Evolutionary conservation across 2,113 vertebrate genomes (phyloP), one percentile per base, ranked within the genome.

Genomic region (Peromyscus californicus): DNA sequence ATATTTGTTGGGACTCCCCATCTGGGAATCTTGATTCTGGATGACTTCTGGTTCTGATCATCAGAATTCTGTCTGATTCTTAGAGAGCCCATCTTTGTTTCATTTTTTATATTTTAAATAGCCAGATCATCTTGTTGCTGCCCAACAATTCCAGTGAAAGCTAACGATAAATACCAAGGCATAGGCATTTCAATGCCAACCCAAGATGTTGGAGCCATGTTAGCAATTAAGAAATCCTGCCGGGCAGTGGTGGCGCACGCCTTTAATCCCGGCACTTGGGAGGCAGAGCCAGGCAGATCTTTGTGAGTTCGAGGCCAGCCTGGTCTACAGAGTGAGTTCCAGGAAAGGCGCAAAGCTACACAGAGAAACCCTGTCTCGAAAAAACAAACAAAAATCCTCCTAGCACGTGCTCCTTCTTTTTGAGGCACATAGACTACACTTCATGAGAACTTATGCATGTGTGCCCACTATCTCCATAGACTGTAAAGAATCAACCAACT

Each of bases 91-190:
- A 69, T 75, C 36, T 39, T 29, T 51, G 51, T n/a, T 94, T 97
- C 88, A 29, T 85, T 54, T 91, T 78, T 79, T 89, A 26, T 75
- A 42, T 39, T 75, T 89, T n/a, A 94, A 92, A 84, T 95, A 88
- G 5, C 11, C 65, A 93, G 80, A 67, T 26, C 42, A 72, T 31
- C 21, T 90, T 88, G 39, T 86, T 93, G 33, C 3, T 79, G 31
- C 8, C 36, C 45, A 69, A 78, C 48, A 85, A 63, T 87, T 33
- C 13, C 31, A 88, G 75, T 5, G 33, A 90, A 54, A 2, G 54
- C 3, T 48, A 36, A 21, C n/a, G 12, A 21, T 33, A 24, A 59
- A 75, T n/a, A 91, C 83, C 45, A 93, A 45, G 24, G 16, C 21
- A 22, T 29, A 51, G 51, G 36, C 94, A 80, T 51, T 21, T 6